Evolutionary conservation across 2,888 invertebrate species (phyloP), one percentile per base, ranked within the genome.

Genomic region (Caenorhabditis afra): DNA sequence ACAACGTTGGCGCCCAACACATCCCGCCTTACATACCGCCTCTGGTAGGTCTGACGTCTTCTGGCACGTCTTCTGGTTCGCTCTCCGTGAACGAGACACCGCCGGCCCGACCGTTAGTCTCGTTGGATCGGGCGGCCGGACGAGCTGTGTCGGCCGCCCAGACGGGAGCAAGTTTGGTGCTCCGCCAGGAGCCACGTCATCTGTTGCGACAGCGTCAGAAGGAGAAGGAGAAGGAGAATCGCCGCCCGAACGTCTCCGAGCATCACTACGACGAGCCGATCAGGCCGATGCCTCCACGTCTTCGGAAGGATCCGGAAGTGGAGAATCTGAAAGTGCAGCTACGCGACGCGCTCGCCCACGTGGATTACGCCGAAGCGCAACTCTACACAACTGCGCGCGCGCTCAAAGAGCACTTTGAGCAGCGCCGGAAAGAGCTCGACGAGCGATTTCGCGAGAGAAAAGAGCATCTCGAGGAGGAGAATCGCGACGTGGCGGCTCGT

Each of bases 311-410:
- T 39, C 29, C 41, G 29, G 20, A 41, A 18, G 14, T 41, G 3
- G 41, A 23, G n/a, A 67, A 79, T 39, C 20, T 79, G 37, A 47
- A 45, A 39, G 55, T 67, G 20, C 79, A 79, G 44, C 29, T 79
- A n/a, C 23, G 79, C 10, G 73, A 79, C 29, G 49, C 73, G 16
- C 62, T 68, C 20, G 79, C 79, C 4, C 73, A 79, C 45, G n/a
- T 79, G 7, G 79, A 79, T 52, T 79, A 37, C 20, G 67, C 62
- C 0, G 61, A 73, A 12, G 67, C 59, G 18, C 55, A 59, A 23
- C 49, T 67, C 1, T 45, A 39, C 44, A 59, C 22, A 23, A 41
- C 59, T 0, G 62, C 16, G 12, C 44, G 47, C 18, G 16, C 47
- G 39, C 57, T 59, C 14, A 45, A 59, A 44, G 59, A 77, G 23